Base-by-base conservation (phyloP, 1,140 invertebrate genomes). In the Hyles euphorbiae region DNA sequence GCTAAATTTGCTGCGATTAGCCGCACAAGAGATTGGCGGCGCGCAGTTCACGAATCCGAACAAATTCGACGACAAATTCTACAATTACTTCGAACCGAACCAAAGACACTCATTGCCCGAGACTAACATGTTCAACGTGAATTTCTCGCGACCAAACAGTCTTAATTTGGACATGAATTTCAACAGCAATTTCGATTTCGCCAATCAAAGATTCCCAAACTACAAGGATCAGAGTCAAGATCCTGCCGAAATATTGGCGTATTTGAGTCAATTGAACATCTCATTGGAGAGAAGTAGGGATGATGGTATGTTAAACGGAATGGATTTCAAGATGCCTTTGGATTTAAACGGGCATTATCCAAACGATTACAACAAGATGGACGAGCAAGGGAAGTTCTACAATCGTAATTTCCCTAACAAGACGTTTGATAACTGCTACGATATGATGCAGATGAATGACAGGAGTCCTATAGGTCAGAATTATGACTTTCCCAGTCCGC, bases 41-140 rank as follows among this genome's bases (percentile, higher is more conserved):
- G 85, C 85, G 4, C 85, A 88, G 57, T 88, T 88, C 62, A 60
- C 76, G n/a, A 83, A 61, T 56, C 80, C 80, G 5, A 81, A 69
- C 40, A 73, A 80, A 70, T 79, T 63, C 34, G 76, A 83, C 50
- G 81, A 86, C 22, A 85, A 84, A 74, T 81, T 67, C 57, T 88
- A 82, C 61, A 86, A 83, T 61, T 88, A 78, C 72, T 88, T 80
- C 70, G 85, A 88, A 65, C 79, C 78, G 51, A 88, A 70, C 79
- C 85, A 86, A 83, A 86, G 85, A 78, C 83, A 83, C 58, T 86
- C 85, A 12, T 69, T 86, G 34, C 82, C 81, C 3, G 83, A 88
- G 51, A 65, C 73, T 3, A 78, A 76, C 51, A 77, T 83, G 74
- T 88, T 78, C 60, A 52, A 68, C 3, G 57, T 54, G 11, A 81